Percentiles rank a stretch among this genome's conserved stretches.
phyloP scores from a whole-genome alignment of 2,113 vertebrate species.

The Panthera uncia region DNA sequence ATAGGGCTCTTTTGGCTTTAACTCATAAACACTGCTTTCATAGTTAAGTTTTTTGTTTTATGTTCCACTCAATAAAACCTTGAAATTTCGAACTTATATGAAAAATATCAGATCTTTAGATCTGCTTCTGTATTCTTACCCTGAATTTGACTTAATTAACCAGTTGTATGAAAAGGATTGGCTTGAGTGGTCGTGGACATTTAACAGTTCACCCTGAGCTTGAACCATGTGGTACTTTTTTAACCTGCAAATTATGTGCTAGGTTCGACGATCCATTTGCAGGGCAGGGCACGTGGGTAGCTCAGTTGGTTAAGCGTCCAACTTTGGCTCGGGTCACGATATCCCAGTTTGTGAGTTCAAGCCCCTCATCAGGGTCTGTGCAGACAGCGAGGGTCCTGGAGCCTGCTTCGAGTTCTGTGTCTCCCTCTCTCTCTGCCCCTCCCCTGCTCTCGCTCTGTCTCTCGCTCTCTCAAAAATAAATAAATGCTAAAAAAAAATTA shows the following conservation, averaged over 20 bases:
- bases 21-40: conserved; percentile 22
- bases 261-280: conserved; percentile 18
- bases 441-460: too few relatives aligned
- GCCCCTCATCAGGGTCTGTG: too few relatives aligned
- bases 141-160: conserved; percentile 41
- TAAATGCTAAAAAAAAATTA: too few relatives aligned
- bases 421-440: too few relatives aligned
- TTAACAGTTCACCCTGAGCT: not conserved
- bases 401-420: too few relatives aligned
- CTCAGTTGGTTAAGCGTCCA: too few relatives aligned
- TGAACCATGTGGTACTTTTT: conserved; percentile 5
- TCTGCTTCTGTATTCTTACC: not conserved
- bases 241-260: conserved; percentile 39
- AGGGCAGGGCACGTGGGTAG: too few relatives aligned
- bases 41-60: not conserved
- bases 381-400: too few relatives aligned
- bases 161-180: not conserved
- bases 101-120: not conserved
- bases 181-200: not conserved
- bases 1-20: not conserved
- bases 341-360: too few relatives aligned
- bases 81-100: not conserved
- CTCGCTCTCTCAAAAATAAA: too few relatives aligned
- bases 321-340: too few relatives aligned
- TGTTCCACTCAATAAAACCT: not conserved